A percentile compares a stretch with the other conserved stretches of the same genome.
These are phyloP conservation scores for Scophthalmus maximus DNA, from an alignment of 2,113 vertebrate species.

Conservation along the genomic window DNA sequence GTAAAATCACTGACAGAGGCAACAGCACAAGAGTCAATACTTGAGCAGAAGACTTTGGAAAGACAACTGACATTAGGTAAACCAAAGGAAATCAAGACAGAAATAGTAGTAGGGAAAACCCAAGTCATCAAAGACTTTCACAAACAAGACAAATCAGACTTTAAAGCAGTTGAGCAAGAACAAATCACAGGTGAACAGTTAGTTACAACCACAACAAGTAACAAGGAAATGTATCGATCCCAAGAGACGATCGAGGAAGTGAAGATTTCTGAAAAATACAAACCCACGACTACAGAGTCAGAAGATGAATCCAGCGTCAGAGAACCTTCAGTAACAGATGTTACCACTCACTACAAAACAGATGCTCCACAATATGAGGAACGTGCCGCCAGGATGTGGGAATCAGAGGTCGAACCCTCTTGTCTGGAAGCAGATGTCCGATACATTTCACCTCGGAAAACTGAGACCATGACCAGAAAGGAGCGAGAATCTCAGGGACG, in stretches of 20 bases:
- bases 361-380: not conserved
- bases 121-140: not conserved
- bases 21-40: too few relatives aligned
- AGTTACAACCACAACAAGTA: too few relatives aligned
- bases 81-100: not conserved
- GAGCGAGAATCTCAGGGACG: too few relatives aligned
- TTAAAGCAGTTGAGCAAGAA: not conserved
- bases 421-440: not conserved
- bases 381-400: not conserved
- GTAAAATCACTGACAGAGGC: too few relatives aligned
- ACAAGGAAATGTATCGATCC: too few relatives aligned
- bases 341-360: slow-evolving; percentile 4
- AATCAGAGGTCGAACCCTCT: not conserved
- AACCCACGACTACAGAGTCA: not conserved
- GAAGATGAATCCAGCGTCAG: not conserved
- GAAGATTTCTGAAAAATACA: too few relatives aligned
- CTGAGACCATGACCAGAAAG: not conserved
- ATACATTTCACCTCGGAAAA: slow-evolving; percentile 3
- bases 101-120: not conserved
- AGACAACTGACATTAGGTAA: not conserved
- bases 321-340: slow-evolving; percentile 71
- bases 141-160: slow-evolving; percentile 8
- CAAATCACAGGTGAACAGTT: not conserved
- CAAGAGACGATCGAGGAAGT: too few relatives aligned
- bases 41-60: too few relatives aligned